Base-by-base conservation (phyloP, 2,888 invertebrate species). In the Conus canariensis region DNA sequence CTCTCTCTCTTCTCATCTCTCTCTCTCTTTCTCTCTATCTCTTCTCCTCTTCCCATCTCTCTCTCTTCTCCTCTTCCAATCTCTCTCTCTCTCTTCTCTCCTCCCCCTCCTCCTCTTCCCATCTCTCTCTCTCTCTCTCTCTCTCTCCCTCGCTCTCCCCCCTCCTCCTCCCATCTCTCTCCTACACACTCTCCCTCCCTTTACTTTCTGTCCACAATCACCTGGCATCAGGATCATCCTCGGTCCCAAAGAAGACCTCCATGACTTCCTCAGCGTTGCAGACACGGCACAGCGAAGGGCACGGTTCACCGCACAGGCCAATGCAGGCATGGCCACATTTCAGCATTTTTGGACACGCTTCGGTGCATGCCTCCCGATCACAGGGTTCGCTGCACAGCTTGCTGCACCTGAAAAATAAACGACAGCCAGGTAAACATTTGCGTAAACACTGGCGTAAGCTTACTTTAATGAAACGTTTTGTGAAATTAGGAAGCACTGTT, bases 221-320 rank as follows among this genome's bases (percentile, higher is more conserved):
- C 88, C 83, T 89, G 25, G 97, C 97, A 91, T 97, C 96, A 5
- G 97, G 96, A 6, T 97, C 97, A 95, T 97, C 97, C 94, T 97
- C 97, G 83, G 90, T 93, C 3, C 97, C 97, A 92, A 97, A 96
- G 74, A 97, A 95, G 22, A 96, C 92, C 64, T 94, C 67, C 6
- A 83, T 91, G 12, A 93, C 77, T 59, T 87, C 92, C 6, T 95
- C 94, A 58, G 93, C 86, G 80, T 97, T 93, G 96, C 98, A 98
- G 25, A 95, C 87, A 59, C 96, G 95, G 96, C 98, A 98, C 88
- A 97, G 94, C 67, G 95, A 95, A 30, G 97, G 97, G 95, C 98
- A 98, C 14, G 96, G 97, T 95, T 98, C 98, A n/a, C 97, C 97
- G 96, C 98, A 98, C 88, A 97, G 97, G 22, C 98, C 98, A 94